phyloP scores from a whole-genome alignment of 2,113 vertebrate species.

The Cygnus buccinator region DNA sequence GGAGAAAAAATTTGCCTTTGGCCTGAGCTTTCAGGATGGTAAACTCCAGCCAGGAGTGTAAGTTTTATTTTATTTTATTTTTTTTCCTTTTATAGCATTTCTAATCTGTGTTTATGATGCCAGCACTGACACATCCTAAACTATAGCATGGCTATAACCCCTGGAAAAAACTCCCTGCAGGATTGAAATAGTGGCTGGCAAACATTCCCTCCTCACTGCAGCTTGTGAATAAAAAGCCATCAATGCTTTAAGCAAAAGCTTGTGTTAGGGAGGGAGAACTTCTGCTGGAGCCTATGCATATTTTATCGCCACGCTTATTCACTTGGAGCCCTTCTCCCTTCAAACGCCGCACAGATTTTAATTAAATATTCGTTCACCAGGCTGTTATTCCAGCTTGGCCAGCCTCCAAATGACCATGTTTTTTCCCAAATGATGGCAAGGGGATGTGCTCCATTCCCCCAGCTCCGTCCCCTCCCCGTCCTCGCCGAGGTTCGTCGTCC shows the following conservation, averaged over 20 bases:
- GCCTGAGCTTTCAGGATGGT: neutral
- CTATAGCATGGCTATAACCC: neutral
- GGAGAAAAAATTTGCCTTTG: neutral
- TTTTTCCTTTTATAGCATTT: neutral
- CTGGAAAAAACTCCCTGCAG: neutral
- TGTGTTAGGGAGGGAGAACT: neutral
- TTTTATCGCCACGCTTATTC: neutral
- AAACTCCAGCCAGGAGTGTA: neutral
- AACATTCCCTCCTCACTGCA: neutral
- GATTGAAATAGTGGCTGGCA: conserved; percentile 21
- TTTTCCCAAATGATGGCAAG: neutral
- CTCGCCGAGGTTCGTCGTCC: neutral
- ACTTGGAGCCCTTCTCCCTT: neutral
- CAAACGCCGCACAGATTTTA: neutral
- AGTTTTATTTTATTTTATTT: neutral
- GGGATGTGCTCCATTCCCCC: neutral
- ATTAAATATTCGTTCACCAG: conserved; percentile 34
- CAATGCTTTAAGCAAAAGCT: neutral
- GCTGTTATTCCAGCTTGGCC: conserved; percentile 43
- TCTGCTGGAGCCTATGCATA: neutral
- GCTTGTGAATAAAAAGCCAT: conserved; percentile 33
- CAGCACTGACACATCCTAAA: conserved; percentile 39
- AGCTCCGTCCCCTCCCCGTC: neutral
- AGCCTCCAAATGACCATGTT: conserved; percentile 33
- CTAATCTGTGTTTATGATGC: conserved; percentile 30